Evolutionary conservation across 2,113 vertebrate species (phyloP).

Genomic region (Apodemus speciosus): DNA sequence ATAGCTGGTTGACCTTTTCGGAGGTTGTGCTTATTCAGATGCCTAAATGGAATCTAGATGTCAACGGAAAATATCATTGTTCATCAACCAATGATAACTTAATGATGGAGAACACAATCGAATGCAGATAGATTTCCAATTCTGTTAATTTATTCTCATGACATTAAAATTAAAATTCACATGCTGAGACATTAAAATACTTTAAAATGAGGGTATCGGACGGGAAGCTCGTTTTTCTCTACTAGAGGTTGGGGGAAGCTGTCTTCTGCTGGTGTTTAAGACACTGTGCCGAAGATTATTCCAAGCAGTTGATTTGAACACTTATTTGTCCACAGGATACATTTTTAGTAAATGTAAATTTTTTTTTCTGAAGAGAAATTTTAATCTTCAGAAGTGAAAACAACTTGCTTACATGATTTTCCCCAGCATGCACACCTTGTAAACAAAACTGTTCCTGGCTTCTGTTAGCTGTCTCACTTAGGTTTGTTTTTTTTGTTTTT

Average conservation of each 20-base stretch:
- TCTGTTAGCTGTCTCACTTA: neutral
- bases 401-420: neutral
- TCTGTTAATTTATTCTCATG: neutral
- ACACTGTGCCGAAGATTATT: neutral
- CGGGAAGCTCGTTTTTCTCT: neutral
- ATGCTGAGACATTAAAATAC: neutral
- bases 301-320: neutral
- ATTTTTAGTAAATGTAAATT: neutral
- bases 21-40: neutral
- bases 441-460: neutral
- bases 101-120: neutral
- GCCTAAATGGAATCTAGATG: too few relatives aligned
- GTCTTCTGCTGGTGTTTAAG: neutral
- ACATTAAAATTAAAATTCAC: neutral
- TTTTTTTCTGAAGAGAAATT: neutral
- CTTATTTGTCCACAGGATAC: neutral
- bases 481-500: too few relatives aligned
- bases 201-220: neutral
- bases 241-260: neutral
- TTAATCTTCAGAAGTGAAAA: neutral
- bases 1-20: neutral
- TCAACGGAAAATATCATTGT: conserved; percentile 8
- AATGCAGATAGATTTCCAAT: neutral
- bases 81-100: neutral
- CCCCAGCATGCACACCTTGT: neutral